Base-by-base conservation (phyloP, 2,797 vertebrate species). In the Chaetodon trifasciatus region DNA sequence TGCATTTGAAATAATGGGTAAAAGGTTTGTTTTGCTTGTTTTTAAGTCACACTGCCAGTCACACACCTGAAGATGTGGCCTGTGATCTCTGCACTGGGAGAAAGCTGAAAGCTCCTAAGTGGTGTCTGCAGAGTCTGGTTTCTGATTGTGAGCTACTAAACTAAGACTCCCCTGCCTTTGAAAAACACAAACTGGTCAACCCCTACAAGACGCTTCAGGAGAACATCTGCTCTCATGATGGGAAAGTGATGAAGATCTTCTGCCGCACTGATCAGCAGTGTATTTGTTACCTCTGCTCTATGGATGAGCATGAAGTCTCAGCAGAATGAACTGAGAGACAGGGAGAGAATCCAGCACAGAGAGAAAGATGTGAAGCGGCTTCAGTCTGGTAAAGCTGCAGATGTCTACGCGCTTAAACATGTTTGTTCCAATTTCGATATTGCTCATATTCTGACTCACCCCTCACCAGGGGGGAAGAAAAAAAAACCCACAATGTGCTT, bases 131-230 rank as follows among this genome's bases (percentile, higher is more conserved):
- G 40, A 63, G 70, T 53, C 61, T 47, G 64, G 78, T 74, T 8
- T 79, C 49, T 21, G 63, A 68, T 40, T 73, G 70, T 47, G 47
- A 79, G 55, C 47, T 66, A 79, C 75, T 67, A 46, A 62, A 79
- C 62, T 46, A 39, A 53, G 15, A 79, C 7, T 24, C 9, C 4
- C 6, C 61, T 12, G 42, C 47, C 28, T 76, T 69, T 42, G 5
- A 32, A 47, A 65, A 72, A n/a, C 76, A 72, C 53, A 72, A 52
- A 9, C 61, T 78, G 69, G 69, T 72, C 0, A 4, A 61, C 2
- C 46, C 55, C 12, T 50, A 61, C 23, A 17, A 35, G 19, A 49
- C 42, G 52, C 35, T 24, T 55, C 52, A 55, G n/a, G 52, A 78
- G 23, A 72, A 35, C 35, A 9, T 52, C 17, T 66, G 61, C 0